Base-by-base conservation (phyloP, 2,797 vertebrate species). In the Liasis olivaceus region DNA sequence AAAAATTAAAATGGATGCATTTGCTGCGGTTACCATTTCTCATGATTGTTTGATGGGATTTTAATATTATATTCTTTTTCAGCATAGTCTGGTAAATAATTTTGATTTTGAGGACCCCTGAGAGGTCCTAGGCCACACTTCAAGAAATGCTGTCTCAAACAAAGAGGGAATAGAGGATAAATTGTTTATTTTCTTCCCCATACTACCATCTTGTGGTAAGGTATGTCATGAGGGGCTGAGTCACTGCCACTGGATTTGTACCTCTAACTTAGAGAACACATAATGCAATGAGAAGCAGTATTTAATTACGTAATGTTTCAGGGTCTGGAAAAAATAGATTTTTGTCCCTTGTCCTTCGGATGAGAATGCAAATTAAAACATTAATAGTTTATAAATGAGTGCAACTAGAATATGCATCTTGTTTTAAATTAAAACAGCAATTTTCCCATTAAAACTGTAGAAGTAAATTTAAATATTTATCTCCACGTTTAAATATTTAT, bases 271-370 rank as follows among this genome's bases (percentile, higher is more conserved):
- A 81, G 77, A 94, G 94, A 81, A 26, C 26, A 6, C 91, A 47
- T 94, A 92, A 87, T 81, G 72, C 95, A 96, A 92, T 90, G 2
- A 94, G 95, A 96, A 97, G 91, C 26, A 91, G 63, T 87, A 90
- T 89, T 94, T 96, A 97, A 97, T 96, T 96, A 97, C 97, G 95
- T 94, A 96, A 96, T 96, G 95, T 93, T 56, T 97, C 89, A 93
- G 31, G 95, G 93, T 96, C 94, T 96, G 92, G 69, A 59, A 95
- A 64, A 95, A 95, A 95, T 95, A 90, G 60, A 93, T 88, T 63
- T 96, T 31, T 93, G 9, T n/a, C 22, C 95, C 85, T 94, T 94
- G 92, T 85, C 87, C 96, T 96, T 72, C 88, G 96, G 95, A 96
- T 92, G 93, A 96, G 97, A 97, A 96, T 95, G 93, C 92, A 97